Base-by-base conservation (phyloP, 2,113 vertebrate species). In the Indri indri region DNA sequence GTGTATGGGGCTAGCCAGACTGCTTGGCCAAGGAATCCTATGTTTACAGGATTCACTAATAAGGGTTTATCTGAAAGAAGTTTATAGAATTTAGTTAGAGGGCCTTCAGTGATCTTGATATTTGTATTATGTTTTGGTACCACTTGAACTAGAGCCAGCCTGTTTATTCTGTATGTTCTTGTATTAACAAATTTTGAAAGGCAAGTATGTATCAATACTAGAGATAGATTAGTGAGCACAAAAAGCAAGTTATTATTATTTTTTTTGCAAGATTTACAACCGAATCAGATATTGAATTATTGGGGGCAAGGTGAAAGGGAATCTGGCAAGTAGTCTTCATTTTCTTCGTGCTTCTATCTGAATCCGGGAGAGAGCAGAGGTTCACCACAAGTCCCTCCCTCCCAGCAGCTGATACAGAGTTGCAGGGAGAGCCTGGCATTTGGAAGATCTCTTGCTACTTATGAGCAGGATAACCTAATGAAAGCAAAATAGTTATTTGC, bases 271-370 rank as follows among this genome's bases (percentile, higher is more conserved):
- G 12, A 40, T 77, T 85, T 59, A 59, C 6, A 8, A 22, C 65
- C 10, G 88, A 84, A 68, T 80, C 14, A 95, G 82, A 79, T 61
- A 73, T 37, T 87, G 65, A 34, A 77, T 83, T 83, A 45, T 16
- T 83, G 9, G 52, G 37, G 8, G 8, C 5, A 88, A 61, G 16
- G 1, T 77, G 17, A 34, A 86, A 79, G 13, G 6, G 13, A 74
- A 65, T 70, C 54, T 94, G 25, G 37, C 68, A 22, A 32, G 25
- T 61, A n/a, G 3, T 79, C 7, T 88, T 83, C 45, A 30, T 57
- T 63, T 80, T 57, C 17, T 20, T 85, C 27, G 6, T 57, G 27
- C 1, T 74, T 93, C 76, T 92, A 4, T 5, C 20, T 74, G n/a
- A n/a, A 61, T 37, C 16, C 9, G 23, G 6, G n/a, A 30, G 68